phyloP scores from a whole-genome alignment of 2,797 vertebrate genomes.

The Ispidina lecontei region DNA sequence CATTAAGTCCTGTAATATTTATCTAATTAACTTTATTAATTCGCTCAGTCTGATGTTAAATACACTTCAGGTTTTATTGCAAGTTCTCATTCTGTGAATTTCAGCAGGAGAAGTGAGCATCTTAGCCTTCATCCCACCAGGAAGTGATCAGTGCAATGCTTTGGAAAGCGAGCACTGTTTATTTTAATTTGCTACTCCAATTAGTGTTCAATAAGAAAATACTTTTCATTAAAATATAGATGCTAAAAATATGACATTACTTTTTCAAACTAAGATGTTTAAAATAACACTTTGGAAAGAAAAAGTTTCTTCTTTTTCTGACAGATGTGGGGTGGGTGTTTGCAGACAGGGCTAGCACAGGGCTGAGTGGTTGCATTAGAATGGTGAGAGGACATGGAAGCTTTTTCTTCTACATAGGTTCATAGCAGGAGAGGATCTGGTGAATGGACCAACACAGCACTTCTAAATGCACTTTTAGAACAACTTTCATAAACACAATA shows the following conservation, averaged over 20 bases:
- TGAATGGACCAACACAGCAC: background rate
- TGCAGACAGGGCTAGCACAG: background rate
- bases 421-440: background rate
- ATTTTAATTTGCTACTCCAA: slow-evolving; percentile 41
- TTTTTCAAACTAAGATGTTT: background rate
- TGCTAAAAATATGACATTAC: background rate
- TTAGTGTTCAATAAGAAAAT: slow-evolving; percentile 42
- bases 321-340: background rate
- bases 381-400: background rate
- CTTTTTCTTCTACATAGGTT: background rate
- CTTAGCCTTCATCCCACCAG: background rate
- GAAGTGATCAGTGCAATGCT: background rate
- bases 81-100: background rate
- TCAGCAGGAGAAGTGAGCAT: background rate
- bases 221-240: slow-evolving; percentile 6
- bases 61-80: background rate
- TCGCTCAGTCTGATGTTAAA: background rate
- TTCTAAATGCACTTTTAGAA: background rate
- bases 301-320: background rate
- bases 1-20: background rate
- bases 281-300: background rate
- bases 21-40: background rate
- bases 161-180: background rate
- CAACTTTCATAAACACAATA: background rate
- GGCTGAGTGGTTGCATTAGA: background rate